Evolutionary conservation across 2,797 vertebrate species (phyloP).

Genomic region (Syngnathus rostellatus): DNA sequence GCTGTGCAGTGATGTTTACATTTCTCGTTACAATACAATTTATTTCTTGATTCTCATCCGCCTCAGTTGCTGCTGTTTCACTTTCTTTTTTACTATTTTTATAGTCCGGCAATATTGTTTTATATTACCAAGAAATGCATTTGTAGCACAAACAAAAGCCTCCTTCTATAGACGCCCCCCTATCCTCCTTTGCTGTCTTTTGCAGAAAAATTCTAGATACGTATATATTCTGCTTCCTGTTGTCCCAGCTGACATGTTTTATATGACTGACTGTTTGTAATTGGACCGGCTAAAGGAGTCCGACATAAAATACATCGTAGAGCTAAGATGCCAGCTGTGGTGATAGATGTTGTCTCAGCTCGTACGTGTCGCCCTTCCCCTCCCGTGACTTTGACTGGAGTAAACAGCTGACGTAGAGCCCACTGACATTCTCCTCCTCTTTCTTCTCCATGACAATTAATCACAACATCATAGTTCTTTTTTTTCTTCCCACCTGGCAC

Average conservation of each 20-base stretch:
- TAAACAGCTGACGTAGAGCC: constrained; percentile 68
- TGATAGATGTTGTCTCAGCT: constrained; percentile 65
- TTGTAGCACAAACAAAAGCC: neutral
- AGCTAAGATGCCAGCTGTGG: constrained; percentile 19
- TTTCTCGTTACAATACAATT: no score
- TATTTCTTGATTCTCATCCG: no score
- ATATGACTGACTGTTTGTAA: constrained; percentile 4
- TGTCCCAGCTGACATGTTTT: neutral
- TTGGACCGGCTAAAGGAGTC: neutral
- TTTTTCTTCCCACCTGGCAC: constrained; percentile 20
- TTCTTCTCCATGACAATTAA: constrained; percentile 18
- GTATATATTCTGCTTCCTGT: neutral
- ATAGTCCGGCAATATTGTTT: neutral
- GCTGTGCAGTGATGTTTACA: no score
- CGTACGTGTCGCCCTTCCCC: constrained; percentile 55
- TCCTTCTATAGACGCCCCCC: neutral
- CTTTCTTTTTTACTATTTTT: no score
- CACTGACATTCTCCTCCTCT: constrained; percentile 18
- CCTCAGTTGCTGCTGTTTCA: no score
- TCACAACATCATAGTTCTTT: constrained; percentile 21
- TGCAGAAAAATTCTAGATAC: neutral
- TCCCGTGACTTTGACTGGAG: constrained; percentile 68
- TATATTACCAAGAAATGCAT: neutral
- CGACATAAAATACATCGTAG: neutral
- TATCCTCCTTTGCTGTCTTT: neutral